These are phyloP conservation scores for Fistularia commersonii DNA, from an alignment of 2,797 vertebrate species.

Conservation along the genomic window DNA sequence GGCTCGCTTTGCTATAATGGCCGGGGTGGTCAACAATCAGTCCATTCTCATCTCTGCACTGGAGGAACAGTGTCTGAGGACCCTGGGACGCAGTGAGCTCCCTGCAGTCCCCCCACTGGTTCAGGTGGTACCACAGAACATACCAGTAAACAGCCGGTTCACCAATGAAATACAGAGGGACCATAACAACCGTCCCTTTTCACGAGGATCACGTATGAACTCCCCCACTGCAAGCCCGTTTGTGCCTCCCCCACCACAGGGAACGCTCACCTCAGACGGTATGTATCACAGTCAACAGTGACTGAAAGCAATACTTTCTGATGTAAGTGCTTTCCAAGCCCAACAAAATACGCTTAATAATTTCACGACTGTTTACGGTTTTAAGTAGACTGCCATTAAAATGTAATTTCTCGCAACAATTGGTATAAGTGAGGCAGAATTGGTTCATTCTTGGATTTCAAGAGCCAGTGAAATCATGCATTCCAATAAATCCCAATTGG, in stretches of 20 bases:
- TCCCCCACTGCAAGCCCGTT: slow-evolving; percentile 85
- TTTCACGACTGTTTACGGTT: too few relatives aligned
- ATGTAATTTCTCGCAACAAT: slow-evolving; percentile 22
- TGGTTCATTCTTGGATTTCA: slow-evolving; percentile 43
- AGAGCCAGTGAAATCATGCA: slow-evolving; percentile 57
- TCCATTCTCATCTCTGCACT: slow-evolving; percentile 86
- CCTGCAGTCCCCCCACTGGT: slow-evolving; percentile 88
- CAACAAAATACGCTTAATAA: neutral
- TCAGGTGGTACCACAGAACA: slow-evolving; percentile 91
- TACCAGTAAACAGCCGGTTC: slow-evolving; percentile 84
- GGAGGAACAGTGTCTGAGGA: slow-evolving; percentile 90
- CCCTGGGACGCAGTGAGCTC: slow-evolving; percentile 80
- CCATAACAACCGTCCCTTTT: slow-evolving; percentile 79
- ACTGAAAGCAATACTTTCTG: neutral
- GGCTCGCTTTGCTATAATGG: slow-evolving; percentile 83
- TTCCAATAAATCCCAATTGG: slow-evolving; percentile 48
- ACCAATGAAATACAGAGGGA: slow-evolving; percentile 96
- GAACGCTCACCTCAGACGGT: slow-evolving; percentile 89
- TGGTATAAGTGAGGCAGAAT: slow-evolving; percentile 29
- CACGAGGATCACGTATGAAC: slow-evolving; percentile 79
- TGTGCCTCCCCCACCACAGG: slow-evolving; percentile 80
- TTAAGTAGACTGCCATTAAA: slow-evolving; percentile 4
- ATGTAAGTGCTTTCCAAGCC: neutral
- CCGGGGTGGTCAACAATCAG: slow-evolving; percentile 95
- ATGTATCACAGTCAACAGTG: slow-evolving; percentile 33